Percentiles rank a stretch among this genome's conserved stretches.
Evolutionary conservation across 1,140 invertebrate species (phyloP).

Genomic region (Drosophila yakuba): DNA sequence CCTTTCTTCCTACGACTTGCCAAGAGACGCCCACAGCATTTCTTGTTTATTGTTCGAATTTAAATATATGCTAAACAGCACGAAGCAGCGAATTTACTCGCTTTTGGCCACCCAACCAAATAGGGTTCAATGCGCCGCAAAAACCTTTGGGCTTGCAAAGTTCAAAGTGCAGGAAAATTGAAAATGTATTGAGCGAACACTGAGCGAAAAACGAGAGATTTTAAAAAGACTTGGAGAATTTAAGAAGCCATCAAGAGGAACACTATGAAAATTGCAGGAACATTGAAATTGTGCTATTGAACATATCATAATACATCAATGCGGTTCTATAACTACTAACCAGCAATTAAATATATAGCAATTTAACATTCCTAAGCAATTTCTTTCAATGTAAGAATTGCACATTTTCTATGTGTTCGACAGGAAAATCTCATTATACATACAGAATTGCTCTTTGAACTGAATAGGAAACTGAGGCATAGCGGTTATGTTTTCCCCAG

Average conservation of each 20-base stretch:
- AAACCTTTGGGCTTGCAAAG: conserved; percentile 8
- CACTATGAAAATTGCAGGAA: no score
- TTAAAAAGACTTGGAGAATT: background rate
- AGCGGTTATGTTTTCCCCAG: conserved; percentile 25
- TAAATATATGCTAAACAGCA: conserved; percentile 73
- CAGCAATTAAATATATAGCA: background rate
- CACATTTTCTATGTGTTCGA: conserved; percentile 10
- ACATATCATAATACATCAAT: no score
- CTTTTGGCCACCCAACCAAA: conserved; percentile 6
- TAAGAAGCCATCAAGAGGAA: background rate
- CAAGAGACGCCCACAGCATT: conserved; percentile 51
- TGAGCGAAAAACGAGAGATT: background rate
- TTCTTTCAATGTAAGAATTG: background rate
- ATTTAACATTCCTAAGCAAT: background rate
- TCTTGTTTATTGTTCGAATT: conserved; percentile 69
- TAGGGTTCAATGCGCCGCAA: conserved; percentile 25
- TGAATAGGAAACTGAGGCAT: conserved; percentile 3
- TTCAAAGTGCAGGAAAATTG: conserved; percentile 49
- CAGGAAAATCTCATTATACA: conserved; percentile 16
- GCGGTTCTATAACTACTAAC: no score
- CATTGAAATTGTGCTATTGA: no score
- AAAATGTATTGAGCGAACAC: conserved; percentile 53
- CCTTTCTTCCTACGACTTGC: conserved; percentile 7
- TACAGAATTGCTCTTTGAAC: conserved; percentile 17
- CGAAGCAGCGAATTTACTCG: conserved; percentile 19